Evolutionary conservation across 1,140 invertebrate species (phyloP), one percentile per base, ranked within the genome.

Genomic region (Chironomus tepperi): DNA sequence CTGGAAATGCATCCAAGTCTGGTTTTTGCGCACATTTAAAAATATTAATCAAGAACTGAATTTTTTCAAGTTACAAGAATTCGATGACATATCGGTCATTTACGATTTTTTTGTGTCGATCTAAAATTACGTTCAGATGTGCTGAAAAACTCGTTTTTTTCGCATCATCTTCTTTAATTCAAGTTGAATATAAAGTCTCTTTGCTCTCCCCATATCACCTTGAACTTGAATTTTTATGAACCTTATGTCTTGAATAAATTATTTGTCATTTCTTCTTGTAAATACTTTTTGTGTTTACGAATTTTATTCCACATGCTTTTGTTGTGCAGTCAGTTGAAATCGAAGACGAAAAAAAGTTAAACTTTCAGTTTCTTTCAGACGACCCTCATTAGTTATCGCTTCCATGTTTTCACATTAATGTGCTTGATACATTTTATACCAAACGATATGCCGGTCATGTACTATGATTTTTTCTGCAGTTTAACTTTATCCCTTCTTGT

Each of bases 351-450:
- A 57, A 57, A n/a, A 57, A 57, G 47, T n/a, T n/a, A 47, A 57
- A 57, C 47, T 57, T 57, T 57, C 47, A 57, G 47, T 57, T 57
- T 57, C 47, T 57, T 15, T 15, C 47, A 57, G 47, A 57, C 47
- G 47, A 57, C 47, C 47, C 47, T 57, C 47, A 57, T 57, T 57
- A 57, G n/a, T 57, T 12, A 57, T 12, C 47, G n/a, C 47, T n/a
- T 57, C 47, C 47, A 57, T 57, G 47, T 57, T 57, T 57, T n/a
- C 47, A 57, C 12, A n/a, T 12, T 57, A 57, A 57, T 57, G 47
- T 34, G 47, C 47, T 57, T 57, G 47, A 57, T n/a, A 57, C 47
- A 57, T 57, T 57, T 57, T 57, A n/a, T 57, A n/a, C n/a, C 47
- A 57, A n/a, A 57, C 15, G 47, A 12, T 12, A 57, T 57, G 47